Evolutionary conservation across 2,888 invertebrate species (phyloP).

Genomic region (Amorpha juglandis): DNA sequence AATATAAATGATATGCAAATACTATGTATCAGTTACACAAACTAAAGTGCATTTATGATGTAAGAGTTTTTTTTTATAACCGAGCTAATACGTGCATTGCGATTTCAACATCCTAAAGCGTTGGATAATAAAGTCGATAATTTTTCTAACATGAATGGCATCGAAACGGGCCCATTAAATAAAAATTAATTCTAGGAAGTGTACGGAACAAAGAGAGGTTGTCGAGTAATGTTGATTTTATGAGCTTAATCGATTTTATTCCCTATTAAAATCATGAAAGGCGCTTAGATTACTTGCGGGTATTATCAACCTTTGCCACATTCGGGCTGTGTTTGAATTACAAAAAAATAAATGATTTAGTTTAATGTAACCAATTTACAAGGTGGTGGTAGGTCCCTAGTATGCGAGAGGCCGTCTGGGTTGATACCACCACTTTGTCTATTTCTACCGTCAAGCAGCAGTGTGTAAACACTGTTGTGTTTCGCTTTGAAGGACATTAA

Average conservation of each 20-base stretch:
- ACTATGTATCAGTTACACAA: too few relatives aligned
- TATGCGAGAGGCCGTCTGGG: too few relatives aligned
- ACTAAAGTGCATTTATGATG: too few relatives aligned
- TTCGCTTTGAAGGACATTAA: too few relatives aligned
- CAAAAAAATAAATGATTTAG: background rate
- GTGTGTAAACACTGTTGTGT: too few relatives aligned
- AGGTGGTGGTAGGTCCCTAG: too few relatives aligned
- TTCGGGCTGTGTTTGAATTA: background rate
- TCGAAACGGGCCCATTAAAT: background rate
- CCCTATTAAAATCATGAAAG: background rate
- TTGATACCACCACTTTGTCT: too few relatives aligned
- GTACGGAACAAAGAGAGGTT: background rate
- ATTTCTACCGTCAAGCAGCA: too few relatives aligned
- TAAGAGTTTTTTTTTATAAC: too few relatives aligned
- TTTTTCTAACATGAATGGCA: background rate
- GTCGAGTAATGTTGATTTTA: background rate
- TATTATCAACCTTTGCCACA: background rate
- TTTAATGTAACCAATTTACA: too few relatives aligned
- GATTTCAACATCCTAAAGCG: background rate
- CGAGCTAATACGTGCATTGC: background rate
- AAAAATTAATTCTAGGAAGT: background rate
- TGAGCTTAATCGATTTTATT: background rate
- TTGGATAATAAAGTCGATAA: background rate
- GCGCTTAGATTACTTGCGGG: background rate
- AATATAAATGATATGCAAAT: too few relatives aligned